Evolutionary conservation across 2,797 vertebrate species (phyloP), one percentile per base, ranked within the genome.

Genomic region (Diceros bicornis): DNA sequence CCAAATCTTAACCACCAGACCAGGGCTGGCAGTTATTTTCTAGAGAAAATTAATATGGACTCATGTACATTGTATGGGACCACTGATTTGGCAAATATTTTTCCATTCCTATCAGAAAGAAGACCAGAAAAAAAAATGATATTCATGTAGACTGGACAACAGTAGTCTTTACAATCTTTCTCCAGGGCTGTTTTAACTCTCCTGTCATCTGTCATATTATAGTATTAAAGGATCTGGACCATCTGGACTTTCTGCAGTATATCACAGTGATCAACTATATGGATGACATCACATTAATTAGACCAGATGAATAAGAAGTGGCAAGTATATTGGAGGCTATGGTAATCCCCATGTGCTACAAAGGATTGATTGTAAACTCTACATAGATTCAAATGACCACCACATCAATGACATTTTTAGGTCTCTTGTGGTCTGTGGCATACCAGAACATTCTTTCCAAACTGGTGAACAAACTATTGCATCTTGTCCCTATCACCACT

Each of bases 381-480:
- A 41, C 1, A 66, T 66, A 69, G 55, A 62, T 61, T 61, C 27
- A 52, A 92, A 21, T 83, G 68, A 89, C 50, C n/a, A 83, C 4
- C 50, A 52, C 17, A 32, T 68, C 27, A 77, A 52, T 83, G 41
- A 83, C 57, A 92, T 66, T 62, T 79, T 95, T 82, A 75, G 14
- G 32, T 59, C 20, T 72, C 14, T 29, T 74, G 25, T 95, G 17
- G 59, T 50, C 50, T 66, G 47, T 81, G 74, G 12, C 47, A 61
- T 41, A 41, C 27, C 6, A 14, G 44, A 27, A n/a, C 5, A n/a
- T 77, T 74, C n/a, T 69, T 96, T 89, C 41, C 12, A 89, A 83
- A 93, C 52, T 23, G 44, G 21, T 71, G n/a, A 84, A 69, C n/a
- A 71, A 84, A 84, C 62, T 96, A 93, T 62, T 62, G 41, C 29